These are phyloP conservation scores for Thera britannica DNA, from an alignment of 2,888 invertebrate genomes.

Conservation along the genomic window DNA sequence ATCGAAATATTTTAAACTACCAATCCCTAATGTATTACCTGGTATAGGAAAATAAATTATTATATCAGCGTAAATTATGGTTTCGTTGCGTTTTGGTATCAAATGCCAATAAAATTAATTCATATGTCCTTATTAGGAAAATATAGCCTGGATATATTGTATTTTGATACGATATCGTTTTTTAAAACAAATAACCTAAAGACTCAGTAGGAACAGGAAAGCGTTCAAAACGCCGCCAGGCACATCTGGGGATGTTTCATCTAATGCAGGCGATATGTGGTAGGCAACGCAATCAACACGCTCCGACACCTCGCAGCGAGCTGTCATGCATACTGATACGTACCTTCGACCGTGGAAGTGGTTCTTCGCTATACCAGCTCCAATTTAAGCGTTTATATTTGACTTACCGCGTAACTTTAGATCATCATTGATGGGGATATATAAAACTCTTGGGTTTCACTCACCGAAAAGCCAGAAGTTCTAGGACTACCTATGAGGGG, in stretches of 20 bases:
- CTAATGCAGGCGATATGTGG: constrained; percentile 49
- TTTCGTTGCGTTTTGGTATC: neutral
- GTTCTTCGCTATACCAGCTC: constrained; percentile 13
- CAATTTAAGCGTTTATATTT: constrained; percentile 14
- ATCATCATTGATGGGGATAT: too few relatives aligned
- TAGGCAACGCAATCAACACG: constrained; percentile 59
- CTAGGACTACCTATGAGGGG: too few relatives aligned
- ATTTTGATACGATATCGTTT: neutral
- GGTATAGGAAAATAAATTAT: neutral
- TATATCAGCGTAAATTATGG: neutral
- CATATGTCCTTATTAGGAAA: too few relatives aligned
- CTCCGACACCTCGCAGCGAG: constrained; percentile 49
- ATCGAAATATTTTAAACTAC: neutral
- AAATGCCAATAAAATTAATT: neutral
- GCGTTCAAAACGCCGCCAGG: constrained; percentile 1
- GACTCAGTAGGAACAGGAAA: neutral
- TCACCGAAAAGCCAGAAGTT: too few relatives aligned
- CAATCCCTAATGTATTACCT: neutral
- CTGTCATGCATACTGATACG: constrained; percentile 57
- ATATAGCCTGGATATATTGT: too few relatives aligned
- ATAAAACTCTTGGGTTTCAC: too few relatives aligned
- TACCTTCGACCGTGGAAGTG: constrained; percentile 23
- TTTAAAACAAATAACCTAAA: neutral
- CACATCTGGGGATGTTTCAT: constrained; percentile 38
- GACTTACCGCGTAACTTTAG: neutral